Conservation (phyloP, 2,113 vertebrate species). For the Callospermophilus lateralis region DNA sequence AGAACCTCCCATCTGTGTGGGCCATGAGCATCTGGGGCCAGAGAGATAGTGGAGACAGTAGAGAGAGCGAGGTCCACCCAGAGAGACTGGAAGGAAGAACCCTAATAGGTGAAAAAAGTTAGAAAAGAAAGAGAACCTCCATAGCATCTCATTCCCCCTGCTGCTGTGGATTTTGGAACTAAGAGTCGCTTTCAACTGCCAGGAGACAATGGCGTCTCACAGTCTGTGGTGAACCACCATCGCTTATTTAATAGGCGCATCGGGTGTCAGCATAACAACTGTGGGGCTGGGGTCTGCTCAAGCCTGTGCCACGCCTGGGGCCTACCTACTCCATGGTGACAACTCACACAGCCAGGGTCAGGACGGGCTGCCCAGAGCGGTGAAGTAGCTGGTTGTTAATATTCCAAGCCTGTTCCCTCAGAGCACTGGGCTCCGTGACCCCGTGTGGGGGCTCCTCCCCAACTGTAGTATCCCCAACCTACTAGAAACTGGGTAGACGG, state of each 20-base stretch:
- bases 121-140: background rate
- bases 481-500: background rate
- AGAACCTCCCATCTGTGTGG: background rate
- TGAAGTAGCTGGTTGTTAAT: background rate
- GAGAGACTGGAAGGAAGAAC: background rate
- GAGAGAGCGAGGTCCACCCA: background rate
- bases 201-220: slow-evolving; percentile 40
- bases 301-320: background rate
- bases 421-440: background rate
- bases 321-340: background rate
- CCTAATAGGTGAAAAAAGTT: background rate
- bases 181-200: slow-evolving; percentile 46
- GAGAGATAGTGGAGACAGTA: background rate
- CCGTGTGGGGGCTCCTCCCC: background rate
- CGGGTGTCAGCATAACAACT: background rate
- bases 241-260: background rate
- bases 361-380: background rate
- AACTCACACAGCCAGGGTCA: background rate
- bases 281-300: background rate
- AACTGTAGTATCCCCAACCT: background rate
- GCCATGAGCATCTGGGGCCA: background rate
- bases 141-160: background rate
- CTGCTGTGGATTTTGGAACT: slow-evolving; percentile 66
- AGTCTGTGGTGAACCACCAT: slow-evolving; percentile 65
- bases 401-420: background rate